phyloP scores from a whole-genome alignment of 2,888 invertebrate genomes.

The Peribatodes rhomboidaria region DNA sequence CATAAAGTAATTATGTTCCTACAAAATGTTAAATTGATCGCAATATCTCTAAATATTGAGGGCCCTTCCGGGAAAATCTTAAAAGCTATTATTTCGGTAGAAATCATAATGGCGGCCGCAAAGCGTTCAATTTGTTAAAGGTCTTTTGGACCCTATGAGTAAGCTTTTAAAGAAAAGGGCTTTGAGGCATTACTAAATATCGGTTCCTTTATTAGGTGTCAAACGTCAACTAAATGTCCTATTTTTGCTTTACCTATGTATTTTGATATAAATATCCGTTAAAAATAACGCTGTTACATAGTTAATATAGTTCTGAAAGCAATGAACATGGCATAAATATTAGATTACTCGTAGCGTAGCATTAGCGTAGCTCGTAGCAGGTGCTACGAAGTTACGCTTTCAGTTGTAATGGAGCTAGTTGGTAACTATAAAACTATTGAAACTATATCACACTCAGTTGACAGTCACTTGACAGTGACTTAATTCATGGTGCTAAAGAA shows the following conservation, averaged over 20 bases:
- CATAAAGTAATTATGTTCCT: not conserved
- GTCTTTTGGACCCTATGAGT: constrained; percentile 16
- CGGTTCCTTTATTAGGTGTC: constrained; percentile 20
- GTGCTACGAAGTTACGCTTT: constrained; percentile 62
- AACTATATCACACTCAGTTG: constrained; percentile 27
- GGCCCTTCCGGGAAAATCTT: constrained; percentile 12
- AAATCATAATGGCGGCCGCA: constrained; percentile 28
- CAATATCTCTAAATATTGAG: constrained; percentile 10
- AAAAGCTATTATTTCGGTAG: constrained; percentile 16
- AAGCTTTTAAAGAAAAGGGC: constrained; percentile 19
- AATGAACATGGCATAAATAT: constrained; percentile 42
- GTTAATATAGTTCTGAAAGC: constrained; percentile 9
- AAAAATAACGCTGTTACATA: not conserved
- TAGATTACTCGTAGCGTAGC: constrained; percentile 45
- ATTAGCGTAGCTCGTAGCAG: constrained; percentile 55
- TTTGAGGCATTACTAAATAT: constrained; percentile 21
- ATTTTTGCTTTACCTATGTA: not conserved
- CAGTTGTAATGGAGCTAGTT: constrained; percentile 60
- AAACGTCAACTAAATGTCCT: not conserved
- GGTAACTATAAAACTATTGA: constrained; percentile 28
- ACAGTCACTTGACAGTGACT: not conserved
- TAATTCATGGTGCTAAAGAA: constrained; percentile 34
- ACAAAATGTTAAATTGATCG: constrained; percentile 1
- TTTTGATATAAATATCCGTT: not conserved
- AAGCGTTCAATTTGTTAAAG: constrained; percentile 24